Percentiles rank a stretch among this genome's conserved stretches.
Evolutionary conservation across 2,888 invertebrate genomes (phyloP).

Genomic region (Sylvicola cinctus): DNA sequence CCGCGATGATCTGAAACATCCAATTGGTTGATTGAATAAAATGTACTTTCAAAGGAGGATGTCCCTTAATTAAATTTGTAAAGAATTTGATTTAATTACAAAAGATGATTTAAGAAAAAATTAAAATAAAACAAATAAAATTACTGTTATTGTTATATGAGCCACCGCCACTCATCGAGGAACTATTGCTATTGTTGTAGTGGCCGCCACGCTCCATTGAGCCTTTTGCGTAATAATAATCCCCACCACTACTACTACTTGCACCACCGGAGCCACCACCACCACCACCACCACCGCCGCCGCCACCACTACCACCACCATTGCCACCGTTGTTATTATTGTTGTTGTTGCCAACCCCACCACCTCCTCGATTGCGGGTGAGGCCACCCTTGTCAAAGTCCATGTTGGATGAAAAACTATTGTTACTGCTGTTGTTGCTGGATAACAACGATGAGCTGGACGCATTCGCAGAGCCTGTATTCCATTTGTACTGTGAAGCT

Average conservation of each 20-base stretch:
- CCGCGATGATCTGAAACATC: too few species aligned
- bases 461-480: not conserved
- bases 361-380: not conserved
- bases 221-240: slow-evolving; percentile 14
- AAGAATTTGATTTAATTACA: too few species aligned
- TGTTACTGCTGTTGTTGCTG: not conserved
- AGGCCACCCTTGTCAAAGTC: not conserved
- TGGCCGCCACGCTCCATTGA: slow-evolving; percentile 23
- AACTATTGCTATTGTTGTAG: slow-evolving; percentile 16
- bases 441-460: slow-evolving; percentile 1
- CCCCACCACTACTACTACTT: slow-evolving; percentile 11
- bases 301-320: slow-evolving; percentile 6
- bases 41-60: too few species aligned
- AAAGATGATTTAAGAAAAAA: too few species aligned
- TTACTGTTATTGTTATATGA: too few species aligned
- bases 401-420: not conserved
- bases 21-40: too few species aligned
- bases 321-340: not conserved
- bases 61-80: too few species aligned
- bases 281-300: slow-evolving; percentile 16
- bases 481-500: slow-evolving; percentile 3
- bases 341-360: not conserved
- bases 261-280: slow-evolving; percentile 19
- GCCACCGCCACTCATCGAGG: not conserved
- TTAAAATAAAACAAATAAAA: not conserved